Evolutionary conservation across 2,888 invertebrate genomes (phyloP), one percentile per base, ranked within the genome.

Genomic region (Pandemis heparana): DNA sequence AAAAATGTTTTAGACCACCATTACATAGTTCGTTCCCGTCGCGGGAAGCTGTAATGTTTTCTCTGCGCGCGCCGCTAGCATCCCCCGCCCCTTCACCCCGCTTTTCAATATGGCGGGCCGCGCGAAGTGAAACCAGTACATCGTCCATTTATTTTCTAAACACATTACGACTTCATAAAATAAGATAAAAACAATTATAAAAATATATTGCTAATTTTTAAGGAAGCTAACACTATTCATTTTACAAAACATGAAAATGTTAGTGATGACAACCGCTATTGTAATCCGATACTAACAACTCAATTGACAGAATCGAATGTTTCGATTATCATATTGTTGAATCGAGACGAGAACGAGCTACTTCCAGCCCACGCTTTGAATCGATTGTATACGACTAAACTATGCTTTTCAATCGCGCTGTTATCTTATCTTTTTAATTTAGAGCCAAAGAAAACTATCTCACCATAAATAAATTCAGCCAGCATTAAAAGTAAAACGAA

Each of bases 211-310:
- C n/a, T n/a, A n/a, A n/a, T n/a, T n/a, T n/a, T n/a, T n/a, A n/a
- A n/a, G n/a, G n/a, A n/a, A n/a, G n/a, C n/a, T n/a, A n/a, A n/a
- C n/a, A n/a, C n/a, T n/a, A 64, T 41, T 60, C 68, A 64, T 48
- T 64, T 69, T 56, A 69, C 68, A 69, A 73, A 73, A 69, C 74
- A 65, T 65, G 74, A 65, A 73, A 56, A 70, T 56, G 73, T 16
- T 39, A 41, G 23, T 39, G 64, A 63, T 76, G 77, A 75, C 70
- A 77, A 77, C 77, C 38, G 73, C 71, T 48, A 74, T 77, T 78
- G 79, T 76, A 79, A 78, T 72, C 67, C 63, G 76, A 79, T 72
- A 79, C 75, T 70, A 69, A 79, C 79, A 63, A 75, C 77, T 79
- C 71, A 78, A 79, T 79, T 74, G 71, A 32, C 18, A 39, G 48